phyloP scores from a whole-genome alignment of 2,113 vertebrate genomes.

The Macquaria australasica region DNA sequence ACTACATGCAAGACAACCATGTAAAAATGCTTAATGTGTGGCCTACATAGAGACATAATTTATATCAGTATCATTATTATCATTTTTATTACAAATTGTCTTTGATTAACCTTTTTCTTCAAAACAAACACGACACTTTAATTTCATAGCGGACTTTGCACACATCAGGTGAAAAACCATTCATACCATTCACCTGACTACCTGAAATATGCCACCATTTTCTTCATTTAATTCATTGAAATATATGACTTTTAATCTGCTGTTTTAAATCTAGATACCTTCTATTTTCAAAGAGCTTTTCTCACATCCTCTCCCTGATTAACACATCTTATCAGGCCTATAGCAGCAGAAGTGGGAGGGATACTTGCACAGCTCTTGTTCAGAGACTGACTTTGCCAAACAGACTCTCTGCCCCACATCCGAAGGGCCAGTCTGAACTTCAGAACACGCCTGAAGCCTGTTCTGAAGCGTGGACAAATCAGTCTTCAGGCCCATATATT shows the following conservation, averaged over 20 bases:
- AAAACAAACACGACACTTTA: neutral
- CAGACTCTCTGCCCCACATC: conserved; percentile 13
- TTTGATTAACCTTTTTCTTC: neutral
- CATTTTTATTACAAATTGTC: neutral
- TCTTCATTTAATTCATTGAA: neutral
- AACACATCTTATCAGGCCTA: conserved; percentile 1
- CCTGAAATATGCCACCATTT: neutral
- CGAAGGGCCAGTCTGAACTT: conserved; percentile 30
- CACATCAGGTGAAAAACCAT: neutral
- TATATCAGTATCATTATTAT: neutral
- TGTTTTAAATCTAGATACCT: neutral
- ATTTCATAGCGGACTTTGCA: too few species aligned
- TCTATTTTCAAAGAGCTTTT: neutral
- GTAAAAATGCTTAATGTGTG: too few species aligned
- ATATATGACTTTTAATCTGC: neutral
- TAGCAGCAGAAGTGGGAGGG: neutral
- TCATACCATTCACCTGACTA: neutral
- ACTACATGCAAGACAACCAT: neutral
- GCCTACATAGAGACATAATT: neutral
- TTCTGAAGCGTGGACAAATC: conserved; percentile 14
- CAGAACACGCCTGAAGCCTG: conserved; percentile 11
- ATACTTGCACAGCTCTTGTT: conserved; percentile 21
- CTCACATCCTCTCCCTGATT: neutral
- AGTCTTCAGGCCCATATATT: neutral
- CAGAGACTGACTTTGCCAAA: conserved; percentile 22